Evolutionary conservation across 2,888 invertebrate genomes (phyloP), one percentile per base, ranked within the genome.

Genomic region (Stenchaetothrips biformis): DNA sequence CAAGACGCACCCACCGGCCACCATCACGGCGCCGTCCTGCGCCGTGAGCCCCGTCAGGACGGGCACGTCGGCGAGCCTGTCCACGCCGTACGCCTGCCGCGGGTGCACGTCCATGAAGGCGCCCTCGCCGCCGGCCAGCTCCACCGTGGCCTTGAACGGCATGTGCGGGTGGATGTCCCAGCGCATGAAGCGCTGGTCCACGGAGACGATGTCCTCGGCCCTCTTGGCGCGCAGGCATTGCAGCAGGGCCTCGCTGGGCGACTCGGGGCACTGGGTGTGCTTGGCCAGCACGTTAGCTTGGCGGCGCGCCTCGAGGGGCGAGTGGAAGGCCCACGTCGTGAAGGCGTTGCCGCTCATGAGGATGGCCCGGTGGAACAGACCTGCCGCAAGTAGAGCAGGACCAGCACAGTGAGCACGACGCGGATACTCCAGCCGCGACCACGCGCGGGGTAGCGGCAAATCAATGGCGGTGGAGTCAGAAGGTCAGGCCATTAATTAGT

Each of bases 111-210:
- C 67, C 67, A 74, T 74, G 25, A 74, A 74, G 21, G 67, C 53
- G 11, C 18, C 53, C 16, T 25, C 67, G 25, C 11, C 21, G 67
- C 8, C 25, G 67, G 25, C 67, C 7, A 21, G 8, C 67, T 74
- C 67, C 25, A 74, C 67, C 6, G 67, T 74, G 9, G 25, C 21
- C 67, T 25, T 74, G 67, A 25, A 74, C 67, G 67, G 67, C 67
- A 74, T 74, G 25, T 74, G 67, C 67, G 67, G 67, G 67, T 74
- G 67, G 67, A 74, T 25, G 67, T 21, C 67, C 67, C 67, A 74
- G 21, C 25, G 67, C 25, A 25, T 7, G 67, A 74, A 74, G 67
- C 67, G 67, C 67, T 25, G 1, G 67, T 74, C 67, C 21, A 74
- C 67, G 25, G 21, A 25, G 9, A 25, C 25, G 67, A 74, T 74